A percentile compares a stretch with the other conserved stretches of the same genome.
These are phyloP conservation scores for Esperia sulphurella DNA, from an alignment of 2,888 invertebrate species.

Conservation along the genomic window DNA sequence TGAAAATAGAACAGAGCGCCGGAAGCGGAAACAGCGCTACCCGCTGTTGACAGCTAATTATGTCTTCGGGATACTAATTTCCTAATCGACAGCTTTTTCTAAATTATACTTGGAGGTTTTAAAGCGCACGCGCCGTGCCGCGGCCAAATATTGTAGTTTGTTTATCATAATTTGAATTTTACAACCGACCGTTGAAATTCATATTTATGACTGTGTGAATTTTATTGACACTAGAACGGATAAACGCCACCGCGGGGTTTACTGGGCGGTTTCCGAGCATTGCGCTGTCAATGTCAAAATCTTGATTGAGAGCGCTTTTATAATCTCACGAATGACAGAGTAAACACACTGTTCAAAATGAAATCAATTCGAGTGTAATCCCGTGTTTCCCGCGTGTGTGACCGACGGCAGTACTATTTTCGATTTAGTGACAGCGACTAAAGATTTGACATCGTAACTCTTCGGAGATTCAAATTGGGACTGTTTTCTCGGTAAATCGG, in stretches of 20 bases:
- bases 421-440: constrained; percentile 53
- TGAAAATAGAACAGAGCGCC: constrained; percentile 69
- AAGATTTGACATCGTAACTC: constrained; percentile 68
- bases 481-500: constrained; percentile 30
- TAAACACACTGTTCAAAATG: constrained; percentile 42
- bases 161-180: constrained; percentile 66
- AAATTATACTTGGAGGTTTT: constrained; percentile 30
- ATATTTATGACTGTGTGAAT: constrained; percentile 60
- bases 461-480: constrained; percentile 64
- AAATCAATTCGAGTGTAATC: constrained; percentile 32
- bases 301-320: constrained; percentile 53
- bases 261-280: constrained; percentile 33
- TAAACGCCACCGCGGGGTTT: constrained; percentile 35
- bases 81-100: constrained; percentile 68
- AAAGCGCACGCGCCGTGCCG: constrained; percentile 25
- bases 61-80: constrained; percentile 65
- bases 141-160: constrained; percentile 40
- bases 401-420: constrained; percentile 49
- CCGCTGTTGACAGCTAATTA: constrained; percentile 76
- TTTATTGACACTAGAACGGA: constrained; percentile 54
- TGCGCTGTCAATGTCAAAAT: constrained; percentile 50
- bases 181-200: constrained; percentile 60
- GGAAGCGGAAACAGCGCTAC: constrained; percentile 72
- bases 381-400: constrained; percentile 21
- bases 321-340: constrained; percentile 46